phyloP scores from a whole-genome alignment of 2,113 vertebrate species.

The Oryctolagus cuniculus region mOryCun1.1 NC_091435.1:2990001-2990500 shows the following conservation, averaged over 20 bases:
- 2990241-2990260: rapidly evolving
- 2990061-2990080: too few species aligned
- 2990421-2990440: background rate
- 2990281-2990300: rapidly evolving
- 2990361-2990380: too few species aligned
- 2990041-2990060: too few species aligned
- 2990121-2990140: too few species aligned
- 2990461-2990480: background rate
- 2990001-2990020: rapidly evolving
- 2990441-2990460: background rate
- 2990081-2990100: too few species aligned
- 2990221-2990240: background rate
- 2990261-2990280: background rate
- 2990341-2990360: too few species aligned
- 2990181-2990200: background rate
- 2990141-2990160: too few species aligned
- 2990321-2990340: too few species aligned
- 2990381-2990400: too few species aligned
- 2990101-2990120: too few species aligned
- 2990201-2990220: background rate
- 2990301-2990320: too few species aligned
- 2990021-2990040: background rate
- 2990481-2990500: background rate
- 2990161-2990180: background rate
- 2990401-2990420: background rate